A percentile compares a stretch with the other conserved stretches of the same genome.
phyloP scores from a whole-genome alignment of 2,797 vertebrate species.

The Chromis chromis region DNA sequence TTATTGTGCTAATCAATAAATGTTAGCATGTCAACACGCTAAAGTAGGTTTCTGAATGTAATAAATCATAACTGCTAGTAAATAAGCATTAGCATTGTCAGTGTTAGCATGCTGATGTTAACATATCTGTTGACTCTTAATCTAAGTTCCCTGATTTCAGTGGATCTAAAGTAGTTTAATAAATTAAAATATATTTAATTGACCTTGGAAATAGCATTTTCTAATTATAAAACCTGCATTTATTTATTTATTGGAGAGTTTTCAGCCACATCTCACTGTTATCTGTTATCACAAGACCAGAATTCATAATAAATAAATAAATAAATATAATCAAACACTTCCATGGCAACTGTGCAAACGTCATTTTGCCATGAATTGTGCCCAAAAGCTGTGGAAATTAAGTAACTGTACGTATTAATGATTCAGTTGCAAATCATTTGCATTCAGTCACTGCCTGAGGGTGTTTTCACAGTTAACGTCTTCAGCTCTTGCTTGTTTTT shows the following conservation, averaged over 20 bases:
- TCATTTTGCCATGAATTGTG: not conserved
- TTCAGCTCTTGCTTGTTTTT: slow-evolving; percentile 3
- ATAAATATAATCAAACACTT: not conserved
- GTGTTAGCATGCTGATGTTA: slow-evolving; percentile 5
- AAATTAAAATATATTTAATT: not conserved
- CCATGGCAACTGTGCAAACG: slow-evolving; percentile 3
- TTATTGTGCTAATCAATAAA: not conserved
- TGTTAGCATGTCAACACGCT: not conserved
- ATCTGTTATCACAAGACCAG: not conserved
- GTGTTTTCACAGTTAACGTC: slow-evolving; percentile 22
- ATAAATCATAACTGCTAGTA: not conserved
- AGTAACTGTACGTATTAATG: not conserved
- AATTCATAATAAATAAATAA: not conserved
- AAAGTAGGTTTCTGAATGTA: not conserved
- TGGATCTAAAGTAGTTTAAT: not conserved
- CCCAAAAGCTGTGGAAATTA: not conserved
- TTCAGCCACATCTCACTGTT: not conserved
- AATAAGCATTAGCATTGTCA: too few relatives aligned
- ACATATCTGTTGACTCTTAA: not conserved
- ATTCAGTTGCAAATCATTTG: not conserved
- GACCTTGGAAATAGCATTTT: not conserved
- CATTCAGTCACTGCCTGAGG: not conserved
- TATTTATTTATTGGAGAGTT: not conserved
- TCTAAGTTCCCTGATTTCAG: not conserved
- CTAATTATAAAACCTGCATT: too few relatives aligned